phyloP scores from a whole-genome alignment of 2,113 vertebrate species.

The Chrysemys picta region DNA sequence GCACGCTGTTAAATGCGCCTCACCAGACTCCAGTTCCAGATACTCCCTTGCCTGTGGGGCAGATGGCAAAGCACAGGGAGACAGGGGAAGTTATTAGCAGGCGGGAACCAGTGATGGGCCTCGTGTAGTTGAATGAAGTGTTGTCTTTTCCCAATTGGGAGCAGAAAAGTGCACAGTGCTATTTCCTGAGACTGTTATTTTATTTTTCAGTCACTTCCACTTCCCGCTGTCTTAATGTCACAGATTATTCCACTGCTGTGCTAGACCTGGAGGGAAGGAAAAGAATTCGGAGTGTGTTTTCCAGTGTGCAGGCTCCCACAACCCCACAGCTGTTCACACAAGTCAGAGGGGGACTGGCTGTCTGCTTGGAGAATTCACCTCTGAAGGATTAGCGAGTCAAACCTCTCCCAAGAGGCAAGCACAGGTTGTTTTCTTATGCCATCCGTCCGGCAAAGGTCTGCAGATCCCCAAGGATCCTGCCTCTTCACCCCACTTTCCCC shows the following conservation, averaged over 20 bases:
- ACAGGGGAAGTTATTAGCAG: background rate
- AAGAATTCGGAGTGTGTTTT: background rate
- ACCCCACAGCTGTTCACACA: background rate
- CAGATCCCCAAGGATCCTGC: background rate
- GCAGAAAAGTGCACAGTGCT: constrained; percentile 26
- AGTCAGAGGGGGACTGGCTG: background rate
- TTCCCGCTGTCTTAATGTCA: constrained; percentile 72
- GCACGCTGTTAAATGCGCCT: background rate
- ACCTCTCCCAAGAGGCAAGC: background rate
- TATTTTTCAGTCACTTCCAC: constrained; percentile 69
- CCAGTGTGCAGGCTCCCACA: background rate
- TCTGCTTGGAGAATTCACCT: background rate
- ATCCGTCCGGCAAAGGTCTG: background rate
- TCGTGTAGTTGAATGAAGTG: constrained; percentile 56
- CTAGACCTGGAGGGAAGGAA: background rate
- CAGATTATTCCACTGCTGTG: constrained; percentile 55
- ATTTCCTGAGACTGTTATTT: constrained; percentile 70
- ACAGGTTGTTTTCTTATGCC: background rate
- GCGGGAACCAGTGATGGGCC: background rate
- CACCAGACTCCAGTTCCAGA: background rate
- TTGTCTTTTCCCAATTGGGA: constrained; percentile 66
- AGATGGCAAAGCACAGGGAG: background rate
- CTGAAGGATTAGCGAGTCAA: background rate
- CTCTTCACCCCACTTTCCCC: background rate
- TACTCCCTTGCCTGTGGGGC: constrained; percentile 19